A percentile compares a stretch with the other conserved stretches of the same genome.
Conservation (phyloP, 2,888 invertebrate species). For the Eupelmus urozonus region DNA sequence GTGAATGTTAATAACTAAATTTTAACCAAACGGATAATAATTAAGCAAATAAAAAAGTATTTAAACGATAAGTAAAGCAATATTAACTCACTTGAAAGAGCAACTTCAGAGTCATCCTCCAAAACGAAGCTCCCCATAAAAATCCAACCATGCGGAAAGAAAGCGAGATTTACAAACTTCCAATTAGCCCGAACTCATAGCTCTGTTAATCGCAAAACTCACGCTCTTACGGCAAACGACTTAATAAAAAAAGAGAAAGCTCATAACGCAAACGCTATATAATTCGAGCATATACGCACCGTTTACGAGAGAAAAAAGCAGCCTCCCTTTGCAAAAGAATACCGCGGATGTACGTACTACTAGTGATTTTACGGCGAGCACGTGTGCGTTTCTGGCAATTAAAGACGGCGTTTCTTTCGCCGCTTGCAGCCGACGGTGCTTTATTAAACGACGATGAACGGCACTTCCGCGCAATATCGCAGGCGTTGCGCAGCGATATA, state of each 20-base stretch:
- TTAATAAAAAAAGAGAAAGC: slow-evolving; percentile 47
- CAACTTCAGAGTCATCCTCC: too few species aligned
- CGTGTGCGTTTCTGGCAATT: slow-evolving; percentile 47
- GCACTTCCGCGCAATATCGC: slow-evolving; percentile 50
- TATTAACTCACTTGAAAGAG: too few species aligned
- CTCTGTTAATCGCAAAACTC: slow-evolving; percentile 32
- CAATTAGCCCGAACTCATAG: slow-evolving; percentile 20
- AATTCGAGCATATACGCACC: slow-evolving; percentile 10
- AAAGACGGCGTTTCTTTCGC: slow-evolving; percentile 24
- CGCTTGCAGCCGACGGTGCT: slow-evolving; percentile 12
- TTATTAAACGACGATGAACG: slow-evolving; percentile 48
- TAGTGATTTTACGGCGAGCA: slow-evolving; percentile 40
- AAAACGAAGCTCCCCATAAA: neutral
- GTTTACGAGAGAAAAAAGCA: neutral
- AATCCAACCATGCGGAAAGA: slow-evolving; percentile 1
- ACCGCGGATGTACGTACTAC: too few species aligned
- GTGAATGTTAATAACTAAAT: too few species aligned
- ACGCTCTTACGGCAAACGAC: slow-evolving; percentile 8
- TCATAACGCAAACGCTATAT: slow-evolving; percentile 35
- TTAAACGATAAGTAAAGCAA: too few species aligned
- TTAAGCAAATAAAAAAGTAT: too few species aligned
- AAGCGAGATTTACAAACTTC: slow-evolving; percentile 28
- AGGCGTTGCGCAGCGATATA: slow-evolving; percentile 17
- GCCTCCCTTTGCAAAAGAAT: too few species aligned
- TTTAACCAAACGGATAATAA: too few species aligned